phyloP scores from a whole-genome alignment of 1,140 invertebrate species.

The Tribolium madens region DNA sequence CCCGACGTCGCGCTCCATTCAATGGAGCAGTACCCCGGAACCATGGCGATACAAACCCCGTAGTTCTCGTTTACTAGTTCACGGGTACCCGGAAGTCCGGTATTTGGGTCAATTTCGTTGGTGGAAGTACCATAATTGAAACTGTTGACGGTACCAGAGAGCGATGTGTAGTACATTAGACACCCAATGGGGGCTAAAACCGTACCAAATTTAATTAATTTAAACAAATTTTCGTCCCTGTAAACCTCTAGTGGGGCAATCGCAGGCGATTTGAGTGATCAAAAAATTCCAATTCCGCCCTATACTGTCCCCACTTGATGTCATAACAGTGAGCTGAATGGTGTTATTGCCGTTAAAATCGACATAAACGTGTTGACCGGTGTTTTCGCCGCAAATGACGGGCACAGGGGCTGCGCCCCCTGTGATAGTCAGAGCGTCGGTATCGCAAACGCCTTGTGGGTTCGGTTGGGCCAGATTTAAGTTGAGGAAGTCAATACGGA shows the following conservation, averaged over 20 bases:
- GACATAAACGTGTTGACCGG: constrained; percentile 84
- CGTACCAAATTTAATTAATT: too few relatives aligned
- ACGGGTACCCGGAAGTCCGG: constrained; percentile 70
- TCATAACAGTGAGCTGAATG: constrained; percentile 77
- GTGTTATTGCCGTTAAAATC: constrained; percentile 78
- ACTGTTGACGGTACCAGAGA: constrained; percentile 76
- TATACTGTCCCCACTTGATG: constrained; percentile 66
- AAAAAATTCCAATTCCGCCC: constrained; percentile 82
- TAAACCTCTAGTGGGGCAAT: constrained; percentile 72
- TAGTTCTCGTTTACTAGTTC: constrained; percentile 82
- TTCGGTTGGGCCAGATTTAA: constrained; percentile 80
- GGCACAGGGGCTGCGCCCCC: constrained; percentile 75
- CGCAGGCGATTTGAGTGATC: constrained; percentile 80
- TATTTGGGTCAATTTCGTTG: constrained; percentile 11
- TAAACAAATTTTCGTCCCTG: too few relatives aligned
- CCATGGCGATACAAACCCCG: constrained; percentile 78
- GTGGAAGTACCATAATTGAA: constrained; percentile 79
- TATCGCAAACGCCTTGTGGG: constrained; percentile 77
- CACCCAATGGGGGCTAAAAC: constrained; percentile 76
- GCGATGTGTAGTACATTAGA: constrained; percentile 79
- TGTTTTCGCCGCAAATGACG: constrained; percentile 86
- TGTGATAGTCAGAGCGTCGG: constrained; percentile 78
- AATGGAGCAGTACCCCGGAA: constrained; percentile 75
- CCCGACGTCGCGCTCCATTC: constrained; percentile 71
- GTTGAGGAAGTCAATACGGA: constrained; percentile 83